These are phyloP conservation scores for Orius insidiosus DNA, from an alignment of 1,140 invertebrate genomes.

Conservation along the genomic window DNA sequence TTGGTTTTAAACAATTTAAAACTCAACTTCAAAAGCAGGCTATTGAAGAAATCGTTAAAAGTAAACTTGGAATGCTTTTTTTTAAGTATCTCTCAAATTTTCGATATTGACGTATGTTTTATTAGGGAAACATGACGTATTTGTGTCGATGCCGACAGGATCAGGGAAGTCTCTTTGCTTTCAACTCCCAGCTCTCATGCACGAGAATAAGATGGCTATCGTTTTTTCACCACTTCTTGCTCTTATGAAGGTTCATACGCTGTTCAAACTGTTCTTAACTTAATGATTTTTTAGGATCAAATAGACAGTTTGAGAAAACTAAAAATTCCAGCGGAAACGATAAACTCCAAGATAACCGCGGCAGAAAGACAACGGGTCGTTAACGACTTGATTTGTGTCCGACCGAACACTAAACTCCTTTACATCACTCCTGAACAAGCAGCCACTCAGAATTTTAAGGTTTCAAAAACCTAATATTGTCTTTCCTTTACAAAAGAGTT, in stretches of 20 bases:
- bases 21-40: conserved; percentile 34
- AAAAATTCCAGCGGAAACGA: conserved; percentile 61
- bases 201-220: conserved; percentile 35
- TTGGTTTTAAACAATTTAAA: conserved; percentile 34
- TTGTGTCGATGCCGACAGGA: conserved; percentile 56
- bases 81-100: conserved; percentile 1
- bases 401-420: conserved; percentile 57
- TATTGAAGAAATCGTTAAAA: conserved; percentile 30
- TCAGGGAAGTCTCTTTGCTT: conserved; percentile 54
- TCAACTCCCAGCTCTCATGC: conserved; percentile 45
- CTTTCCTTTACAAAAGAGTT: conserved; percentile 3
- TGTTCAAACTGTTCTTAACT: not conserved
- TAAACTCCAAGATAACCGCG: conserved; percentile 69
- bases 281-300: conserved; percentile 28
- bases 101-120: conserved; percentile 9
- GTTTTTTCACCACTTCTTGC: conserved; percentile 53
- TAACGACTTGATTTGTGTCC: conserved; percentile 48
- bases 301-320: conserved; percentile 33
- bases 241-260: conserved; percentile 35
- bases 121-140: conserved; percentile 42
- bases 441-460: conserved; percentile 54
- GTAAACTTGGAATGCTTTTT: conserved; percentile 22
- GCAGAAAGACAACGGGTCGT: conserved; percentile 56
- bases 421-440: conserved; percentile 89
- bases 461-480: conserved; percentile 13